Percentiles rank a stretch among this genome's conserved stretches.
These are phyloP conservation scores for Acinonyx jubatus DNA, from an alignment of 2,113 vertebrate genomes.

Conservation along the genomic window DNA sequence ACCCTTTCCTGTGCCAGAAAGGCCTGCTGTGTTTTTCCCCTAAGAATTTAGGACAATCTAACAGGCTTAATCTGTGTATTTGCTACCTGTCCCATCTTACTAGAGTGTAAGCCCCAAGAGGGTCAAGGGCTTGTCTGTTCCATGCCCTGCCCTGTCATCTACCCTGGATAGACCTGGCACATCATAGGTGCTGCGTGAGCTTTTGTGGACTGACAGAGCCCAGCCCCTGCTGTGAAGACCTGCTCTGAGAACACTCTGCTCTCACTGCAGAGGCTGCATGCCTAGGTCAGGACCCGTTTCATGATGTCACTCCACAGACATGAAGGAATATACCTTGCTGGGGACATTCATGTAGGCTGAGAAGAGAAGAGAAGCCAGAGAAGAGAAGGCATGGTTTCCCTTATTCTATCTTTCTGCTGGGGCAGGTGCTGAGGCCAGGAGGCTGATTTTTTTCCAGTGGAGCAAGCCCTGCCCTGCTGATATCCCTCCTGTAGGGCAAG, in stretches of 20 bases:
- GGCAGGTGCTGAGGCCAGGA: neutral
- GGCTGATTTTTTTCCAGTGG: neutral
- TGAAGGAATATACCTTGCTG: neutral
- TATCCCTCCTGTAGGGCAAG: neutral
- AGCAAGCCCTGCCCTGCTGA: neutral
- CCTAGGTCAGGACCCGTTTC: neutral
- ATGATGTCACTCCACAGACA: neutral
- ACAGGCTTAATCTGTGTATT: neutral
- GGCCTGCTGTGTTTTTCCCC: neutral
- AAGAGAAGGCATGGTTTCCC: neutral
- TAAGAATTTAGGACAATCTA: neutral
- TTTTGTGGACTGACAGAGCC: neutral
- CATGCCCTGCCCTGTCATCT: too few relatives aligned
- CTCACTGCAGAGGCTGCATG: neutral
- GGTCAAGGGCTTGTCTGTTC: neutral
- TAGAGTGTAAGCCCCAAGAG: neutral
- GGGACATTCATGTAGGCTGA: neutral
- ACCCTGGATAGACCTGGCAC: neutral
- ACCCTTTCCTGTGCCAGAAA: neutral
- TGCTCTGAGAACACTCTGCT: neutral
- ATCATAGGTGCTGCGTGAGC: neutral
- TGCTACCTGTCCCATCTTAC: neutral
- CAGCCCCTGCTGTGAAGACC: neutral
- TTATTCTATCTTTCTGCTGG: rapidly evolving
- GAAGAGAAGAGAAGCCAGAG: neutral